Evolutionary conservation across 2,888 invertebrate genomes (phyloP).

Genomic region (Epinotia demarniana): DNA sequence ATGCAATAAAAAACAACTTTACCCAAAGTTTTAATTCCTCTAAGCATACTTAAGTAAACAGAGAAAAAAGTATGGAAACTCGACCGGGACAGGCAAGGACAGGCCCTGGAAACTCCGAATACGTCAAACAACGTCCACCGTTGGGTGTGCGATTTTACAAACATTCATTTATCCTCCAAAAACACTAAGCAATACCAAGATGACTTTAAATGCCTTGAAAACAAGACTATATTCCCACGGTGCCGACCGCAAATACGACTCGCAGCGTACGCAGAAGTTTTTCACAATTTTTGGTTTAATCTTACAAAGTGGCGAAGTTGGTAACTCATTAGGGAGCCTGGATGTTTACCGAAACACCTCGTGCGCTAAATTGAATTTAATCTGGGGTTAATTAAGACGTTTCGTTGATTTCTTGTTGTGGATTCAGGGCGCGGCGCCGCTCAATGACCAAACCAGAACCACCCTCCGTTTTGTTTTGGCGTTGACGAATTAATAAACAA

Average conservation of each 20-base stretch:
- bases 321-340: slow-evolving; percentile 73
- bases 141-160: slow-evolving; percentile 44
- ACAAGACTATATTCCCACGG: background rate
- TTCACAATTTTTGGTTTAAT: slow-evolving; percentile 73
- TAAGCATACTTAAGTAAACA: slow-evolving; percentile 66
- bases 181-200: background rate
- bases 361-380: slow-evolving; percentile 70
- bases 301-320: slow-evolving; percentile 72
- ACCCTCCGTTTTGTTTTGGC: slow-evolving; percentile 15
- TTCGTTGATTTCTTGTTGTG: slow-evolving; percentile 45
- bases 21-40: slow-evolving; percentile 64
- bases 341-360: slow-evolving; percentile 69
- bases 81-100: slow-evolving; percentile 51
- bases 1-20: slow-evolving; percentile 62
- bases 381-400: slow-evolving; percentile 50
- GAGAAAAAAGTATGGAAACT: slow-evolving; percentile 54
- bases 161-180: slow-evolving; percentile 5
- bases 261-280: slow-evolving; percentile 60
- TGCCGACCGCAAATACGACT: slow-evolving; percentile 18
- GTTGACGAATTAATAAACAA: background rate
- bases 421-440: slow-evolving; percentile 37
- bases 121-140: slow-evolving; percentile 60
- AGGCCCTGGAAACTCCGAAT: slow-evolving; percentile 46
- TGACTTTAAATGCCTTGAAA: background rate
- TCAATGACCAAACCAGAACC: slow-evolving; percentile 31